Evolutionary conservation across 2,113 vertebrate genomes (phyloP), one percentile per base, ranked within the genome.

Genomic region (Cinclus mexicanus): DNA sequence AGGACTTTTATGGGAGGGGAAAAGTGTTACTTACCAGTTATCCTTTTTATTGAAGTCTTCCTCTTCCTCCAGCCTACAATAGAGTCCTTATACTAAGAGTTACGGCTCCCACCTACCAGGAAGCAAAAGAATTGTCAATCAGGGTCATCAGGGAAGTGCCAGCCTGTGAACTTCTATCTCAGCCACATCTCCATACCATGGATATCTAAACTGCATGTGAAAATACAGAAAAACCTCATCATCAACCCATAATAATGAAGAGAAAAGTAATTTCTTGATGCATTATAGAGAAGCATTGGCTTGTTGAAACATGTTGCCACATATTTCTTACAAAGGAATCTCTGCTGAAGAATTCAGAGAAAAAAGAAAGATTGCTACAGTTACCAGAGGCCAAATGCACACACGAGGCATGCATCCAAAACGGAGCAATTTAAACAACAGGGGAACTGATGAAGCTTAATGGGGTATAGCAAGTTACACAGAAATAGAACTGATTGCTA

Each of bases 111-210:
- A 97, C 97, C 97, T 97, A 97, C 93, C 96, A 96, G 95, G 95
- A 97, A 97, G 95, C 97, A 97, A 97, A 97, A 97, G 79, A 97
- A 96, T 96, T 94, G 74, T 97, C 97, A 97, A 20, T 96, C 65
- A 96, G 78, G 63, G 78, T 95, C 46, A 95, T 88, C 65, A 88
- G 26, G 72, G 37, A 85, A 78, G 52, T 49, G 91, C 24, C 72
- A 93, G 65, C 13, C 53, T 61, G 14, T 80, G 52, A 61, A 82
- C 63, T 96, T 90, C 63, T 70, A 89, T 59, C 53, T 89, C 87
- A 92, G 41, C 65, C 88, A 89, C 55, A 70, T 65, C 90, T 91
- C 78, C 46, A 72, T 21, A 90, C 33, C 61, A 94, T 4, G 28
- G 33, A 75, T 23, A 64, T 31, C 71, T 83, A 86, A 39, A 46